Conservation (phyloP, 2,113 vertebrate species). For the Lasiurus cinereus region DNA sequence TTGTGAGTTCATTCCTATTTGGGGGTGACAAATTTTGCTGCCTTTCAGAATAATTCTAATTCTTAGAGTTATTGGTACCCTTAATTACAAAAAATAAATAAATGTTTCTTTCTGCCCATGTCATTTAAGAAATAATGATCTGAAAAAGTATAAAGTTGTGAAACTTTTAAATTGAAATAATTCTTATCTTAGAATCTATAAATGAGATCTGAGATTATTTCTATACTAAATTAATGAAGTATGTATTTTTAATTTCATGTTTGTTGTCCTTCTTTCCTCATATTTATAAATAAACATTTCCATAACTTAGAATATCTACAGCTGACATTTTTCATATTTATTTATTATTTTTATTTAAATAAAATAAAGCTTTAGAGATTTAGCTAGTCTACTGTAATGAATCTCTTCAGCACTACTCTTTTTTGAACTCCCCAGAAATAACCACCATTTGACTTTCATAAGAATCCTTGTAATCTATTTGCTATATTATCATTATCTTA, state of each 20-base stretch:
- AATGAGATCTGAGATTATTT: neutral
- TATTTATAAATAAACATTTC: neutral
- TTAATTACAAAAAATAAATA: neutral
- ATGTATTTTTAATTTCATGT: neutral
- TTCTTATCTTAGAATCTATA: neutral
- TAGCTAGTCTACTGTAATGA: neutral
- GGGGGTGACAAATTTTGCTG: neutral
- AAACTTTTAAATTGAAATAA: conserved; percentile 1
- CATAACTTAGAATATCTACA: neutral
- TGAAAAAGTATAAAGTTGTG: neutral
- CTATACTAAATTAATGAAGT: neutral
- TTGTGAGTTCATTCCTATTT: neutral
- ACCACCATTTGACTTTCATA: neutral
- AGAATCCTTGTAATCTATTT: neutral
- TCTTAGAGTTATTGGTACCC: neutral
- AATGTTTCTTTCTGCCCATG: neutral
- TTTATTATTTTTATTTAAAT: neutral
- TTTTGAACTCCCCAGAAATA: neutral
- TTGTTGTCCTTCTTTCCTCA: neutral
- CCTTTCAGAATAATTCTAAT: neutral
- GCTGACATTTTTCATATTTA: neutral
- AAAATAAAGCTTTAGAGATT: conserved; percentile 1
- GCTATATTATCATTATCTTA: neutral
- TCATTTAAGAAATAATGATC: neutral
- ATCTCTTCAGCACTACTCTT: neutral